Percentiles rank a stretch among this genome's conserved stretches.
phyloP scores from a whole-genome alignment of 2,797 vertebrate genomes.

The Pygocentrus nattereri region DNA sequence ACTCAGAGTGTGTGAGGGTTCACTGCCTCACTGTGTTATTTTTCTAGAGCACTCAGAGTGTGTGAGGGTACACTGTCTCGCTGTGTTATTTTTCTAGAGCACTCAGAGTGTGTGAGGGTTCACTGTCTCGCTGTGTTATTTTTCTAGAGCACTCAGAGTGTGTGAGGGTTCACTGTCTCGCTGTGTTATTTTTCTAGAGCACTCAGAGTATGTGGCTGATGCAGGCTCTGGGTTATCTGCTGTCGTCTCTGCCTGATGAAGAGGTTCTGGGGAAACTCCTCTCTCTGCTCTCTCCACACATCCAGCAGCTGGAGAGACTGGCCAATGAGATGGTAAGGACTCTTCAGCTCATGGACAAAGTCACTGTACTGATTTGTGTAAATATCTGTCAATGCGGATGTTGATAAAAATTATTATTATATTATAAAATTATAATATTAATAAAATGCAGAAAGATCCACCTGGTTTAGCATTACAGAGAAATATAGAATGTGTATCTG shows the following conservation, averaged over 20 bases:
- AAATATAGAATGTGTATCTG: no score
- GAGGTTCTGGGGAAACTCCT: slow-evolving; percentile 92
- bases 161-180: background rate
- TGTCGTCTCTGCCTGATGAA: slow-evolving; percentile 90
- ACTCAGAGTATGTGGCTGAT: slow-evolving; percentile 99
- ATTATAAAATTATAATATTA: no score
- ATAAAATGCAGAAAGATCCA: no score
- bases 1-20: background rate
- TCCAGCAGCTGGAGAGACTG: slow-evolving; percentile 93
- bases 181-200: slow-evolving; percentile 84
- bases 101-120: no score
- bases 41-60: slow-evolving; percentile 96
- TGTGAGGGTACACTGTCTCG: no score
- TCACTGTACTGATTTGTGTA: no score
- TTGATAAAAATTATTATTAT: no score
- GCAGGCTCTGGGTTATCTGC: slow-evolving; percentile 97
- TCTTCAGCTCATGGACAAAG: background rate
- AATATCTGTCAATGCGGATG: no score
- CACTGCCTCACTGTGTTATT: no score
- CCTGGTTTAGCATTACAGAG: no score
- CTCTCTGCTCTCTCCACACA: slow-evolving; percentile 91
- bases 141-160: background rate
- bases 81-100: no score
- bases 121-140: no score
- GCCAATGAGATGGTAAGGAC: slow-evolving; percentile 86